Percentiles rank a stretch among this genome's conserved stretches.
These are phyloP conservation scores for Antennarius striatus DNA, from an alignment of 2,113 vertebrate genomes.

Conservation along the genomic window DNA sequence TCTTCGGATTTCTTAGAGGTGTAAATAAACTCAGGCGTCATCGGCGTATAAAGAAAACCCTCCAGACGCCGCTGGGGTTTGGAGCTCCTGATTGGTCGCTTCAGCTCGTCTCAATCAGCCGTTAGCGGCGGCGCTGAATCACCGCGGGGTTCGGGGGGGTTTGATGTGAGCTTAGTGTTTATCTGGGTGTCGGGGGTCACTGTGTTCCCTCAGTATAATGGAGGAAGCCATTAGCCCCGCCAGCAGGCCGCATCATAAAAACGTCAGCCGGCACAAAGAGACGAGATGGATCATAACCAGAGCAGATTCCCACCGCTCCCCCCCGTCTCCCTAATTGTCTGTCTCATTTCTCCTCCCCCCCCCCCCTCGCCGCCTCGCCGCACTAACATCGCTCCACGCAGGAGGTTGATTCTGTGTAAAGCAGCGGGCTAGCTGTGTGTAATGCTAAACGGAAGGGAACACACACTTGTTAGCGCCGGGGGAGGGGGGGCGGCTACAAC, in stretches of 20 bases:
- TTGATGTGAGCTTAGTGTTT: conserved; percentile 43
- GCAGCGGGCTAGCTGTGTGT: conserved; percentile 22
- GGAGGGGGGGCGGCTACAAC: background rate
- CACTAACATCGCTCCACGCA: conserved; percentile 29
- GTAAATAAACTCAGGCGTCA: background rate
- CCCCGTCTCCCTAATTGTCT: conserved; percentile 64
- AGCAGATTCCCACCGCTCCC: conserved; percentile 47
- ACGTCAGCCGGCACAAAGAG: conserved; percentile 66
- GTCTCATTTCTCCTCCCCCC: conserved; percentile 51
- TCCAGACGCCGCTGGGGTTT: background rate
- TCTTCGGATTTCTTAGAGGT: too few relatives aligned
- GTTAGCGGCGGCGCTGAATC: background rate
- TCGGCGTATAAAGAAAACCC: background rate
- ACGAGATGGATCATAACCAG: conserved; percentile 68
- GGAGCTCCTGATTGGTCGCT: background rate
- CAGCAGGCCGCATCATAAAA: conserved; percentile 71
- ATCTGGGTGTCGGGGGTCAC: conserved; percentile 57
- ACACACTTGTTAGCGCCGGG: background rate
- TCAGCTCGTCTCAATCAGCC: conserved; percentile 1
- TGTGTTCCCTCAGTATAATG: conserved; percentile 66
- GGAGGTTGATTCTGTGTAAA: conserved; percentile 49
- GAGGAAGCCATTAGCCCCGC: conserved; percentile 66
- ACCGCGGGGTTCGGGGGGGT: conserved; percentile 20
- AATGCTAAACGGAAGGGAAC: conserved; percentile 32
- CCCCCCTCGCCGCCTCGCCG: conserved; percentile 32